Base-by-base conservation (phyloP, 2,113 vertebrate genomes). In the Himantopus leucocephalus region DNA sequence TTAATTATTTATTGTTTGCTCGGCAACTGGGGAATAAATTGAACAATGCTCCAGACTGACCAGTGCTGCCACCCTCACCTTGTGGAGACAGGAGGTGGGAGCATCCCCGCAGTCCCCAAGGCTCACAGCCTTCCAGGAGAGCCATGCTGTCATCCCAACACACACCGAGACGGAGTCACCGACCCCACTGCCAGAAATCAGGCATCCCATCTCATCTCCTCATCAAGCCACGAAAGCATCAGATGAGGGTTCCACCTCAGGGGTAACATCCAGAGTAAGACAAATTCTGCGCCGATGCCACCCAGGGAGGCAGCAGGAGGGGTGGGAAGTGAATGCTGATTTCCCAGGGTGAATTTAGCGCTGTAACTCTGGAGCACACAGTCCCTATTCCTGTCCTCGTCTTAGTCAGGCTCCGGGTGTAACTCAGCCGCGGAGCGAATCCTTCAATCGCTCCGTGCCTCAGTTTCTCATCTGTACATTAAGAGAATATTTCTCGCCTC, bases 401-500 rank as follows among this genome's bases (percentile, higher is more conserved):
- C 84, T 94, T 81, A 91, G 70, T 95, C 94, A 96, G 72, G 45
- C 45, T 80, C 84, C 3, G 29, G 47, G 16, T 53, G 82, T 70
- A 85, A 85, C 64, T 95, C 92, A 84, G 76, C 13, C 2, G 0
- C 26, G 90, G 78, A 75, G 85, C 17, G 78, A 93, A 56, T 76
- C 74, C 71, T 47, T 79, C 85, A 43, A 1, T 64, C 71, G 34
- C 91, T 68, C 85, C 0, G 23, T 96, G 96, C 95, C 95, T 97
- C 96, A 97, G 95, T 97, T 97, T 96, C 96, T 64, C 92, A 52
- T 70, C 74, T 73, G 71, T n/a, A 9, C 72, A 35, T 62, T 45
- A 80, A 90, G 75, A 68, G 95, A 92, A 15, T n/a, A n/a, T 76
- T 92, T 95, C 96, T 96, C 50, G 5, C 96, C 88, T 96, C 95